Conservation (phyloP, 2,888 invertebrate species). For the Beris chalybata region DNA sequence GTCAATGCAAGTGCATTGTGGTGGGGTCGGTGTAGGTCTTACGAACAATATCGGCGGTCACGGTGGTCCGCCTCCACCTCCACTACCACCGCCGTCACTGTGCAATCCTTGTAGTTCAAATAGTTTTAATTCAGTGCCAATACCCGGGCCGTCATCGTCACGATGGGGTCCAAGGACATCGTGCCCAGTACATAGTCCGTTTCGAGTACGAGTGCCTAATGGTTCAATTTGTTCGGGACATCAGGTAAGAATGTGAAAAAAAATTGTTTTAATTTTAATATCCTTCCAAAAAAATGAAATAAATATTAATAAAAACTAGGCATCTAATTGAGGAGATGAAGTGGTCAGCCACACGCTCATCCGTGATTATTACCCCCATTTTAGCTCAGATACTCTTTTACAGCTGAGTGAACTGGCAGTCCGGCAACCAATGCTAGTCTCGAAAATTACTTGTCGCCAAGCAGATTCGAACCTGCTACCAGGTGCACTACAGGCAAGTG, state of each 20-base stretch:
- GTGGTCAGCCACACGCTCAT: too few species aligned
- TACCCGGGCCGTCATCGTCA: constrained; percentile 54
- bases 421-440: too few species aligned
- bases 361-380: too few species aligned
- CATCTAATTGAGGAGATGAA: too few species aligned
- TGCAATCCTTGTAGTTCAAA: constrained; percentile 57
- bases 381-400: too few species aligned
- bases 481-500: too few species aligned
- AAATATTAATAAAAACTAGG: too few species aligned
- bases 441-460: too few species aligned
- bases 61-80: constrained; percentile 42
- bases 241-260: constrained; percentile 50
- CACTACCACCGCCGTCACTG: constrained; percentile 53
- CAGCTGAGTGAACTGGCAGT: too few species aligned
- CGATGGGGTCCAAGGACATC: constrained; percentile 57
- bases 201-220: constrained; percentile 57
- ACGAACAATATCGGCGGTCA: constrained; percentile 25
- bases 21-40: constrained; percentile 46
- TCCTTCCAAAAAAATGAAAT: too few species aligned
- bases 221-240: constrained; percentile 58
- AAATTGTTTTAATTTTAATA: too few species aligned
- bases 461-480: too few species aligned
- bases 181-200: constrained; percentile 58
- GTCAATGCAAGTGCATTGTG: constrained; percentile 39
- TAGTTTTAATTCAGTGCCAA: constrained; percentile 54